These are phyloP conservation scores for Peribatodes rhomboidaria DNA, from an alignment of 2,888 invertebrate species.

Conservation along the genomic window DNA sequence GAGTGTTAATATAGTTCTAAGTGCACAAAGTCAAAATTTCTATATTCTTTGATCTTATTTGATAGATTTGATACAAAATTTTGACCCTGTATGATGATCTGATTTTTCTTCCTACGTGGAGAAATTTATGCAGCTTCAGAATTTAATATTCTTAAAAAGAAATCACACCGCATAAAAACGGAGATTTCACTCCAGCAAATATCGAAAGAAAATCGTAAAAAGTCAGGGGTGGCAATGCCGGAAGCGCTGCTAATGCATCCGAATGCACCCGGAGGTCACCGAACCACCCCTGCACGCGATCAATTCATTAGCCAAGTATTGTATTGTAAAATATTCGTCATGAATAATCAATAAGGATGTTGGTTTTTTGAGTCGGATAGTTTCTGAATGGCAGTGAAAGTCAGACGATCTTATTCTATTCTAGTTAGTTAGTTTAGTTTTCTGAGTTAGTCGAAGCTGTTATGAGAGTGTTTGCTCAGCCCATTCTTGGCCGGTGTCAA, in stretches of 20 bases:
- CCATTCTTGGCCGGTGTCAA: too few species aligned
- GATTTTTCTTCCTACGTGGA: neutral
- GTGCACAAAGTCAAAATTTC: too few species aligned
- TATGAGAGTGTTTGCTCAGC: too few species aligned
- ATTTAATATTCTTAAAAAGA: neutral
- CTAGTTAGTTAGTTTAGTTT: too few species aligned
- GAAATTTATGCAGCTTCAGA: neutral
- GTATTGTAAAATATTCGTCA: conserved; percentile 58
- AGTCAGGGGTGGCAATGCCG: conserved; percentile 68
- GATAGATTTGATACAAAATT: too few species aligned
- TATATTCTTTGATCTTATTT: too few species aligned
- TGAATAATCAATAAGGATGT: conserved; percentile 45
- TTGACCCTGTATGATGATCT: too few species aligned
- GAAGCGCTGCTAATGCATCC: conserved; percentile 85
- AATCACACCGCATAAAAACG: conserved; percentile 24
- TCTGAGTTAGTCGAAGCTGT: too few species aligned
- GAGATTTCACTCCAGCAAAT: conserved; percentile 27
- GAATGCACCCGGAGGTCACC: conserved; percentile 73
- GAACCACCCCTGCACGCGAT: conserved; percentile 70
- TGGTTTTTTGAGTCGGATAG: conserved; percentile 26
- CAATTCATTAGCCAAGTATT: conserved; percentile 80
- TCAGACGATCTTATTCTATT: neutral
- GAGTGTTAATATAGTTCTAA: too few species aligned
- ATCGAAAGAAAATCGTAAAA: conserved; percentile 42
- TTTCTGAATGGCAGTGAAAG: conserved; percentile 9